phyloP scores from a whole-genome alignment of 2,888 invertebrate genomes.

The Lasioglossum lativentre region DNA sequence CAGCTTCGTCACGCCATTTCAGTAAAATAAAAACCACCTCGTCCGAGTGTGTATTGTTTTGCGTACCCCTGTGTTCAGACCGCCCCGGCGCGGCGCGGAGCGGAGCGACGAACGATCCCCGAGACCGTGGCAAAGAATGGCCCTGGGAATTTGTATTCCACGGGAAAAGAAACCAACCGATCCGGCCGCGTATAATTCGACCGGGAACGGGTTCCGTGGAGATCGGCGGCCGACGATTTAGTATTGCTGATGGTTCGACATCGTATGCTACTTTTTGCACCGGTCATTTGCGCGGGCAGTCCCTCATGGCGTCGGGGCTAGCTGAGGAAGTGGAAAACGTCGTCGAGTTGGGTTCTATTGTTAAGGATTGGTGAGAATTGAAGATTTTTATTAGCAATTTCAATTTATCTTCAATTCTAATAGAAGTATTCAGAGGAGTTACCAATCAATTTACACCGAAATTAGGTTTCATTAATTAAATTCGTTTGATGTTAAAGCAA shows the following conservation, averaged over 20 bases:
- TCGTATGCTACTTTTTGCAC: background rate
- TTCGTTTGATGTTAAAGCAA: too few relatives aligned
- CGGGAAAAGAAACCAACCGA: conserved; percentile 7
- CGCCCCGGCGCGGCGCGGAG: background rate
- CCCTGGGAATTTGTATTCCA: conserved; percentile 1
- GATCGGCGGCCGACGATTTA: background rate
- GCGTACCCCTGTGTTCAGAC: conserved; percentile 32
- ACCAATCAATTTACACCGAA: too few relatives aligned
- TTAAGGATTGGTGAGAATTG: too few relatives aligned
- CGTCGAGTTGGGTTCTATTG: background rate
- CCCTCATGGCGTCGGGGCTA: background rate
- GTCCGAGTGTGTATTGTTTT: conserved; percentile 38
- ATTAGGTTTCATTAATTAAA: too few relatives aligned
- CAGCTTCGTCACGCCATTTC: background rate
- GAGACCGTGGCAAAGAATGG: background rate
- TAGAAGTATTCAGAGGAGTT: too few relatives aligned
- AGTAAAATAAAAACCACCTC: conserved; percentile 49
- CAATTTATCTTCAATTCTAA: too few relatives aligned
- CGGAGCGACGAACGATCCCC: conserved; percentile 2
- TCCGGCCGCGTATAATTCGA: conserved; percentile 14
- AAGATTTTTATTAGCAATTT: too few relatives aligned
- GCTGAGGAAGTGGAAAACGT: background rate
- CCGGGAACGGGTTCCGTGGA: background rate
- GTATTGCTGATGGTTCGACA: background rate
- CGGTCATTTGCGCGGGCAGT: background rate